These are phyloP conservation scores for Loris lydekkerianus DNA, from an alignment of 2,797 vertebrate species.

Conservation along the genomic window DNA sequence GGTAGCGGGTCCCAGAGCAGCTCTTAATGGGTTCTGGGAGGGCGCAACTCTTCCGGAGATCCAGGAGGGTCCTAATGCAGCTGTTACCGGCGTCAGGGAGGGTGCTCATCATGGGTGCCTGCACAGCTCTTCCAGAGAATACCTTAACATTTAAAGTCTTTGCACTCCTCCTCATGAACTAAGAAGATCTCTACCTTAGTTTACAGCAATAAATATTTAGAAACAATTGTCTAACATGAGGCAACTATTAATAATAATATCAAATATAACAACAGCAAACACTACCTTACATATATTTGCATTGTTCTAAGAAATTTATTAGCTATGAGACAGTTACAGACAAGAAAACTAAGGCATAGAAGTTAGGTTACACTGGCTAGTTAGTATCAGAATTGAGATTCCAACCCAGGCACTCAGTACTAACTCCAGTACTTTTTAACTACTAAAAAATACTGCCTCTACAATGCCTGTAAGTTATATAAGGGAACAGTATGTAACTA, in stretches of 20 bases:
- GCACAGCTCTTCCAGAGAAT: not conserved
- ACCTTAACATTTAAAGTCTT: not conserved
- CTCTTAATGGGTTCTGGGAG: too few relatives aligned
- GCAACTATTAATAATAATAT: not conserved
- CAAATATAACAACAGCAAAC: not conserved
- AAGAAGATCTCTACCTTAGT: not conserved
- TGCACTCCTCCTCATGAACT: not conserved
- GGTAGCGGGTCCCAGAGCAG: too few relatives aligned
- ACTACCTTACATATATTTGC: not conserved
- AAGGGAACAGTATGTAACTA: not conserved
- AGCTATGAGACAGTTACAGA: not conserved
- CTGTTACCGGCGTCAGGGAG: too few relatives aligned
- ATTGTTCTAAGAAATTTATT: constrained; percentile 1
- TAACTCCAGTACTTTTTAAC: not conserved
- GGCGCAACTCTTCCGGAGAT: too few relatives aligned
- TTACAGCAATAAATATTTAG: constrained; percentile 34
- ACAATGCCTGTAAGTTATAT: not conserved
- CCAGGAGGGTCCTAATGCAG: too few relatives aligned
- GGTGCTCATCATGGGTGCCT: too few relatives aligned
- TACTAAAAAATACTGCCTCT: not conserved
- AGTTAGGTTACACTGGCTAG: not conserved
- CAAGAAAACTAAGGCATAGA: not conserved
- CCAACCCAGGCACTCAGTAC: not conserved
- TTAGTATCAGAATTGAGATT: not conserved
- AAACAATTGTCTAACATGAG: constrained; percentile 6